These are phyloP conservation scores for Doris montereyensis DNA, from an alignment of 2,888 invertebrate genomes.

Conservation along the genomic window DNA sequence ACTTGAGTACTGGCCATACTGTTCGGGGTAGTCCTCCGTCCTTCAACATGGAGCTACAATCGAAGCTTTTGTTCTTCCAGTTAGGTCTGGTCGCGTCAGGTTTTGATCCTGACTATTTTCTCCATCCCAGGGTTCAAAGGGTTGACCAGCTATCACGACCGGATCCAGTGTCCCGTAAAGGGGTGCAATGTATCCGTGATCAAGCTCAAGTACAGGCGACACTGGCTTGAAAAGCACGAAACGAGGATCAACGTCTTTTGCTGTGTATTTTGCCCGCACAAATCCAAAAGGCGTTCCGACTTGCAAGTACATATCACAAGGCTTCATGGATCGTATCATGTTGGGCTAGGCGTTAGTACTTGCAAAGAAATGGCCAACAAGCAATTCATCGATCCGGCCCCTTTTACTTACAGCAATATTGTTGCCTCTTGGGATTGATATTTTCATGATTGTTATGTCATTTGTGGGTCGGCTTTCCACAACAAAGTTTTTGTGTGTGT, in stretches of 20 bases:
- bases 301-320: not conserved
- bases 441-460: no score
- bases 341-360: not conserved
- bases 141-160: no score
- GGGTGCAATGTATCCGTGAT: not conserved
- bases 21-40: no score
- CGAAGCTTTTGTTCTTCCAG: no score
- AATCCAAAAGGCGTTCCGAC: not conserved
- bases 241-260: not conserved
- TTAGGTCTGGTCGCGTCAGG: no score
- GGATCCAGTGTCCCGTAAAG: not conserved
- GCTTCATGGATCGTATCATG: not conserved
- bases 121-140: not conserved
- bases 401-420: not conserved
- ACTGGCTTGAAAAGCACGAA: not conserved
- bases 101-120: no score
- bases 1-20: no score
- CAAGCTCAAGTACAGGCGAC: not conserved
- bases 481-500: no score
- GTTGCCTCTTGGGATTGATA: no score
- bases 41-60: no score
- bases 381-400: not conserved
- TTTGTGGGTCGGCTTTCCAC: no score
- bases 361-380: not conserved
- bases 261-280: not conserved